A percentile compares a stretch with the other conserved stretches of the same genome.
These are phyloP conservation scores for Hyla sarda DNA, from an alignment of 2,113 vertebrate genomes.

Conservation along the genomic window DNA sequence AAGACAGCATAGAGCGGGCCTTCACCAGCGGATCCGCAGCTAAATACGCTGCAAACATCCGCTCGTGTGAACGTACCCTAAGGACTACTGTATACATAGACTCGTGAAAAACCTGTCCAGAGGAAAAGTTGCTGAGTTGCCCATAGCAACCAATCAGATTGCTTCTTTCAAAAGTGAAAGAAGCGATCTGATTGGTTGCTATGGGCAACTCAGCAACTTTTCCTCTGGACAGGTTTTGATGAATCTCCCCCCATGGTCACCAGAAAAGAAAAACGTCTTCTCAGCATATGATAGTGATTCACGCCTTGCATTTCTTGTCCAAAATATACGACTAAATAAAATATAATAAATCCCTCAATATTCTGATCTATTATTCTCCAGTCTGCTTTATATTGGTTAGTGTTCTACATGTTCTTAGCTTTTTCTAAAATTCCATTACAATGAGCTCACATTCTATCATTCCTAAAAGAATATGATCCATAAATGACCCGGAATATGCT, in stretches of 20 bases:
- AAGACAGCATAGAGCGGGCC: too few species aligned
- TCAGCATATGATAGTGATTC: background rate
- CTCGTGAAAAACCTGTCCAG: too few species aligned
- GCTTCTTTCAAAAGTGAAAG: too few species aligned
- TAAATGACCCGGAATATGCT: background rate
- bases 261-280: background rate
- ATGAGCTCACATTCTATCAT: background rate
- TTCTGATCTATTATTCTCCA: background rate
- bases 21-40: too few species aligned
- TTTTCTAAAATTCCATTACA: background rate
- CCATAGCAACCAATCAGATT: too few species aligned
- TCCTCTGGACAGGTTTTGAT: too few species aligned
- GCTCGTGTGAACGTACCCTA: too few species aligned
- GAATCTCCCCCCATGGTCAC: background rate
- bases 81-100: too few species aligned
- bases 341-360: background rate
- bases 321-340: background rate
- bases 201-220: too few species aligned
- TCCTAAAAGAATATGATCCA: background rate
- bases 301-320: background rate
- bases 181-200: too few species aligned
- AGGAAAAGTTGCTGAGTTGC: too few species aligned
- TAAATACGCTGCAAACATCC: too few species aligned
- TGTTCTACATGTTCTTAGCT: background rate
- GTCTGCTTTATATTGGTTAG: background rate